Percentiles rank a stretch among this genome's conserved stretches.
These are phyloP conservation scores for Acropora tenuis DNA, from an alignment of 64 coral and sea anemone species.

Conservation along the genomic window DNA sequence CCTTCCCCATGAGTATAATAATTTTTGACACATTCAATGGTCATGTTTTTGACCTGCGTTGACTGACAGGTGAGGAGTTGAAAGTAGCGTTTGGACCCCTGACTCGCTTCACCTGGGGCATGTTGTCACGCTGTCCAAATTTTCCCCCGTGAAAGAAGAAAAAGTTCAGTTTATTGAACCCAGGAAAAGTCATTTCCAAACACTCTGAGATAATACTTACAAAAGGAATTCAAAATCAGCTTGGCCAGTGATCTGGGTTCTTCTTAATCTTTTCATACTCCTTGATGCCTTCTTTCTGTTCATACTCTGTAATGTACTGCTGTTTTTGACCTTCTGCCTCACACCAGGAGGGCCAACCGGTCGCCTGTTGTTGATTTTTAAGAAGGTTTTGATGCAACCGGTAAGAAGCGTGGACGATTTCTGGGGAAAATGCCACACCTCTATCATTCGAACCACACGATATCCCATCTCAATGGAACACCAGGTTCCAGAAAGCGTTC, in stretches of 20 bases:
- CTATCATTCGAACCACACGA: neutral
- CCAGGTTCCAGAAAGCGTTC: conserved; percentile 9
- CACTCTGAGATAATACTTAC: no score
- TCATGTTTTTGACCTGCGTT: conserved; percentile 22
- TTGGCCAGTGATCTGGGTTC: conserved; percentile 1
- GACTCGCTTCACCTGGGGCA: neutral
- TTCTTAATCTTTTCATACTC: conserved; percentile 5
- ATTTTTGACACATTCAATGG: conserved; percentile 30
- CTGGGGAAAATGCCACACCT: conserved; percentile 63
- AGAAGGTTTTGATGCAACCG: conserved; percentile 13
- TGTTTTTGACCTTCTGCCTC: neutral
- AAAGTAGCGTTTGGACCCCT: neutral
- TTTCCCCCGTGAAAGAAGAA: no score
- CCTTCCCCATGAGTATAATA: neutral
- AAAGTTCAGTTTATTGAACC: no score
- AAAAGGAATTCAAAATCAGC: neutral
- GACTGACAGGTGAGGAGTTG: neutral
- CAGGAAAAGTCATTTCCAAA: no score
- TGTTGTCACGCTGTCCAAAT: no score
- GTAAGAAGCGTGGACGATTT: neutral
- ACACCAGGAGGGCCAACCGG: conserved; percentile 15
- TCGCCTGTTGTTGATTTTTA: conserved; percentile 55
- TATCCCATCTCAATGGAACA: conserved; percentile 17
- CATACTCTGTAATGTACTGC: neutral
- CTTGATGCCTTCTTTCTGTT: conserved; percentile 7